These are phyloP conservation scores for Listronotus bonariensis DNA, from an alignment of 1,140 invertebrate genomes.

Conservation along the genomic window DNA sequence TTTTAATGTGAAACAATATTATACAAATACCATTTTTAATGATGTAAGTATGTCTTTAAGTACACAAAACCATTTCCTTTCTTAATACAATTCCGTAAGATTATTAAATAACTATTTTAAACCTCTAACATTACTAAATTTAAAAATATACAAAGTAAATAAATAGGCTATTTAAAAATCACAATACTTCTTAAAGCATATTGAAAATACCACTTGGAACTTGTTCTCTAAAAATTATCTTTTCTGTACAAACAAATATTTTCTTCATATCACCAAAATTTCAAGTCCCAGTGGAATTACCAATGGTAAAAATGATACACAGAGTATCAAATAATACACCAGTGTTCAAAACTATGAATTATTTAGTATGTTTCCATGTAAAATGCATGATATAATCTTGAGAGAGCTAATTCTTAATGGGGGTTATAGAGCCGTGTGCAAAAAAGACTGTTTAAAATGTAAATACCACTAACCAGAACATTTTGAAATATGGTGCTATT, in stretches of 20 bases:
- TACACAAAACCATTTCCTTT: no score
- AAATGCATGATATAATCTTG: background rate
- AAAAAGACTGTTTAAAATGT: no score
- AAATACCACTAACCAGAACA: no score
- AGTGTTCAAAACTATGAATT: background rate
- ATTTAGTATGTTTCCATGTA: background rate
- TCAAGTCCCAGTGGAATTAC: background rate
- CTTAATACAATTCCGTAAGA: no score
- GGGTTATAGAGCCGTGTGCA: background rate
- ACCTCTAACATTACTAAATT: no score
- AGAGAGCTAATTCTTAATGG: background rate
- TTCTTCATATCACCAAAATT: slow-evolving; percentile 3
- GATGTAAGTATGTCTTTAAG: background rate
- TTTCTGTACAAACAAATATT: slow-evolving; percentile 7
- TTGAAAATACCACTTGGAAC: background rate
- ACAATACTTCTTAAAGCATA: slow-evolving; percentile 8
- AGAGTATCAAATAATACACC: background rate
- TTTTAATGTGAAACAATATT: no score
- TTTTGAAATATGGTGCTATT: no score
- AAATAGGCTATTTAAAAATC: no score
- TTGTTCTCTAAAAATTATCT: slow-evolving; percentile 3
- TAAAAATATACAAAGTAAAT: no score
- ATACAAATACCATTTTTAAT: background rate
- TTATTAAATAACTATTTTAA: no score
- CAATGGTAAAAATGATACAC: background rate